Evolutionary conservation across 2,797 vertebrate species (phyloP), one percentile per base, ranked within the genome.

Genomic region (Smutsia temminckii): DNA sequence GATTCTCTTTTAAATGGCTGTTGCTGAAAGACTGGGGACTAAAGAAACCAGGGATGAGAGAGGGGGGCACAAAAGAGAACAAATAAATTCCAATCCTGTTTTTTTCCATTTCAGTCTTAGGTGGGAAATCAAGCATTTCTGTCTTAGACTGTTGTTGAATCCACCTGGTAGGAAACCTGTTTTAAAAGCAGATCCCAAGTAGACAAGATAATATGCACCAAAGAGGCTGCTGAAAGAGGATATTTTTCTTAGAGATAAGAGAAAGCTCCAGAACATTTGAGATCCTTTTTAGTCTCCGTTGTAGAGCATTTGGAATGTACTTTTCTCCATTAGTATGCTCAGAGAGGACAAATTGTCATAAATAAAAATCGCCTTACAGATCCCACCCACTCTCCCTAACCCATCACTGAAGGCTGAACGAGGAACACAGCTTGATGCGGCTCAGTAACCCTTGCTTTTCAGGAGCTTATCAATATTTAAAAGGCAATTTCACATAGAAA

Each of bases 1-100:
- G 96, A 96, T 93, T 96, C 89, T 86, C 81, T 96, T 94, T 96
- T 85, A 96, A 61, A 94, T 83, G 93, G 64, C 64, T 84, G n/a
- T 69, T 96, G 94, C 86, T 72, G 78, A 91, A 96, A 96, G 94
- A 74, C 72, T 20, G 34, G 37, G 17, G 37, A 32, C 80, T 77
- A 57, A 89, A 96, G 95, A 96, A 93, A 94, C 64, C 57, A 84
- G 37, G 17, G 25, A 55, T 63, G 51, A 83, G 27, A 29, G 23
- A 49, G 6, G 12, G 32, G 53, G 51, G 0, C 1, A 23, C 23
- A 57, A 27, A 40, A 55, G 29, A 91, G 40, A 84, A 78, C 61
- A 91, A 79, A 20, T 69, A 55, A 75, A 81, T 78, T 90, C 32
- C 79, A 68, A 85, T 63, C 46, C 78, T 93, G 61, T 94, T 85